Base-by-base conservation (phyloP, 2,888 invertebrate species). In the Chironomus riparius region DNA sequence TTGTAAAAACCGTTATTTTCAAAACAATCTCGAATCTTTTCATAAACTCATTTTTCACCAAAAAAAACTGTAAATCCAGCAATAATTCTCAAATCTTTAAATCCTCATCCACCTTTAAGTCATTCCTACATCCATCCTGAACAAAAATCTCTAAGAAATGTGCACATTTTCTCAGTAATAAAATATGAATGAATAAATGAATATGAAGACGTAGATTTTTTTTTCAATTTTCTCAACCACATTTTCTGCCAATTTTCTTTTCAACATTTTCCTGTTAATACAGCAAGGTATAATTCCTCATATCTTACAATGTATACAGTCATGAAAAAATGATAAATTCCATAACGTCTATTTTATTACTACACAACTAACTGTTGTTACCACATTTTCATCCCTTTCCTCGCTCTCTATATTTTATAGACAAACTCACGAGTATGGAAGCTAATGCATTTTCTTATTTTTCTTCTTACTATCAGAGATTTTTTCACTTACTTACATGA, bases 381-480 rank as follows among this genome's bases (percentile, higher is more conserved):
- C 38, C 38, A 38, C 38, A 38, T 38, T 38, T 38, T 38, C 38
- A 38, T 38, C 38, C 38, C 38, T 38, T 38, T 38, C 10, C 38
- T 38, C 38, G 38, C 38, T 38, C 5, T 24, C 1, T 38, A 38
- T 2, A 10, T 38, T 10, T 38, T 38, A 38, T 38, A 38, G 38
- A 38, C 38, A 38, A 10, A 10, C 38, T 38, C 10, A 38, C 38
- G 38, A 38, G 10, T 38, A 38, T 38, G 48, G 28, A 73, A 73
- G 72, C 62, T 74, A 74, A 74, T 74, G 74, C 74, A 74, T 68
- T 68, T 62, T 50, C 61, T 61, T 24, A 22, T 65, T 4, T 65
- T 21, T 38, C 7, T 38, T 10, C 10, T 38, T 38, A 38, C 10
- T 7, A 38, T 38, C 38, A 38, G 38, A 38, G 38, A 38, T 38